phyloP scores from a whole-genome alignment of 2,113 vertebrate species.

The Pelecanoides urinatrix region DNA sequence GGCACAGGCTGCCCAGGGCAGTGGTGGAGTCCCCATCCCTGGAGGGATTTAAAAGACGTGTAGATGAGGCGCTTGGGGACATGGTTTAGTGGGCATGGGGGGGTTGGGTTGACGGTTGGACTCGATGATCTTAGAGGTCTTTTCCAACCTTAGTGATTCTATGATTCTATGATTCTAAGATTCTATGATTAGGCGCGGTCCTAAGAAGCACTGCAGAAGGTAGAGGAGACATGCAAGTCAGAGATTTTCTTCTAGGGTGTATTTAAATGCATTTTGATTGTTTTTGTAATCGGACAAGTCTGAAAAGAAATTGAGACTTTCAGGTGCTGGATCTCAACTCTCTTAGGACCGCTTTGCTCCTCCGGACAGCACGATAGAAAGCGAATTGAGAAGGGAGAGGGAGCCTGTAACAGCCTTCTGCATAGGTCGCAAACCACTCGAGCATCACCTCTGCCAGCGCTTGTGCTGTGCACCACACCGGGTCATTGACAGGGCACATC shows the following conservation, averaged over 20 bases:
- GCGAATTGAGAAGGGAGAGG: not conserved
- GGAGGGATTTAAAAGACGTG: too few relatives aligned
- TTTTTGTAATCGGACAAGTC: not conserved
- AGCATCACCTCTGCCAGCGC: not conserved
- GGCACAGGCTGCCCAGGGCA: too few relatives aligned
- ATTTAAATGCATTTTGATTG: not conserved
- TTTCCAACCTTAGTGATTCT: too few relatives aligned
- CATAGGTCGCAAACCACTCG: fast-evolving
- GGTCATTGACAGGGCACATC: not conserved
- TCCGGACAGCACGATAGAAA: fast-evolving
- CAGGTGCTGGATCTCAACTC: not conserved
- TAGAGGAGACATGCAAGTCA: fast-evolving
- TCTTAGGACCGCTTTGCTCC: not conserved
- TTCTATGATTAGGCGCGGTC: fast-evolving
- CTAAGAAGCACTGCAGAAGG: not conserved
- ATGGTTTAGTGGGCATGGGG: too few relatives aligned
- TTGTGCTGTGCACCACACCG: not conserved
- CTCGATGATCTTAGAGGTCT: too few relatives aligned
- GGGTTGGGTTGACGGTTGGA: too few relatives aligned
- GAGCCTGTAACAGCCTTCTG: not conserved
- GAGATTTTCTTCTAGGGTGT: not conserved
- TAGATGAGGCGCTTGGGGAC: too few relatives aligned
- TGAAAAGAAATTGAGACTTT: not conserved
- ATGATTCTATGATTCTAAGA: too few relatives aligned
- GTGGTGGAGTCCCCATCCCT: too few relatives aligned